phyloP scores from a whole-genome alignment of 2,888 invertebrate species.

The Anticlea derivata region DNA sequence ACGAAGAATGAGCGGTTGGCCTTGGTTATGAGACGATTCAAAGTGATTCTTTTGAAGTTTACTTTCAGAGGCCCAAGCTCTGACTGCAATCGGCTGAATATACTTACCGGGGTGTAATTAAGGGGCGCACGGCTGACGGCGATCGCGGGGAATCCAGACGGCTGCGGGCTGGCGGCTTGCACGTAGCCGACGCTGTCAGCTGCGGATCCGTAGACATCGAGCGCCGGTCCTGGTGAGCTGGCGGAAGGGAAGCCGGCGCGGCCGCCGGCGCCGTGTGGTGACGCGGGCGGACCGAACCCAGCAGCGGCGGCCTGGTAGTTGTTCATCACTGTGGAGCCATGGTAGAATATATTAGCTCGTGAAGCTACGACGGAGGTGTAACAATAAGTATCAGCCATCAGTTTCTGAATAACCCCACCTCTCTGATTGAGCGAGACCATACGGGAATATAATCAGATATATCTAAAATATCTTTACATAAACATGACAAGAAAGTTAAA shows the following conservation, averaged over 20 bases:
- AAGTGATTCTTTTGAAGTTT: no score
- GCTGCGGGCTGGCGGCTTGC: constrained; percentile 98
- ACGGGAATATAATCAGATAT: no score
- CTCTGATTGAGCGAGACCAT: no score
- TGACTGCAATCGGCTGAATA: no score
- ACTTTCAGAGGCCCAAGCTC: no score
- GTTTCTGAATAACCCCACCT: no score
- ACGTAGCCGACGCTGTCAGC: constrained; percentile 96
- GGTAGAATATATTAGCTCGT: neutral
- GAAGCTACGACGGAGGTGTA: neutral
- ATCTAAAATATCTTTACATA: no score
- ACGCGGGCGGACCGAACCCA: constrained; percentile 92
- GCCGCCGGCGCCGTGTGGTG: constrained; percentile 89
- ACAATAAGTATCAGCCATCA: neutral
- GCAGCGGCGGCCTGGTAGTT: constrained; percentile 95
- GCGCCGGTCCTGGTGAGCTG: constrained; percentile 95
- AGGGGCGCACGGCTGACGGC: constrained; percentile 96
- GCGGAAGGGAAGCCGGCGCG: constrained; percentile 94
- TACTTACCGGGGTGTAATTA: constrained; percentile 95
- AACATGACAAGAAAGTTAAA: no score
- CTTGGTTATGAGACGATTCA: no score
- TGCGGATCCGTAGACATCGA: constrained; percentile 97
- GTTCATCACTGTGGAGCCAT: constrained; percentile 93
- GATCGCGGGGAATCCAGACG: constrained; percentile 96
- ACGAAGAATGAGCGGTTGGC: no score